Evolutionary conservation across 2,888 invertebrate genomes (phyloP).

Genomic region (Sthenelais limicola): DNA sequence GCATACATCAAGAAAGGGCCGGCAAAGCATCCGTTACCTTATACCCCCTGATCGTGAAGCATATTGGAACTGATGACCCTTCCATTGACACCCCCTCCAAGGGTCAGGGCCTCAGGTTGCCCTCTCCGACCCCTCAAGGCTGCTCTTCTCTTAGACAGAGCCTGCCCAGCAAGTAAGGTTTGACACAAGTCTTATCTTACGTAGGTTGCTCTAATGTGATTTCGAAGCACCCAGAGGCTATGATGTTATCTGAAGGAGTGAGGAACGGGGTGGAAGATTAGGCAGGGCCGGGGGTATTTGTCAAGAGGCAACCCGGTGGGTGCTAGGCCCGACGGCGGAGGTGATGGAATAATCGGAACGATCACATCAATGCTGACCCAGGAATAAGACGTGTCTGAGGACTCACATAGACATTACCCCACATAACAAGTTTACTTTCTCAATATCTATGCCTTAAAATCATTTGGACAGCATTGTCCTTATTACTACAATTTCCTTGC

Average conservation of each 20-base stretch:
- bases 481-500: no score
- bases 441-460: no score
- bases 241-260: constrained; percentile 31
- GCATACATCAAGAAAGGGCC: no score
- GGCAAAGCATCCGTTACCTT: no score
- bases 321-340: not conserved
- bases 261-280: constrained; percentile 18
- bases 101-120: not conserved
- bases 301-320: not conserved
- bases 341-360: constrained; percentile 2
- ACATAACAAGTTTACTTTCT: no score
- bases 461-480: no score
- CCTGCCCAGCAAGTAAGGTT: no score
- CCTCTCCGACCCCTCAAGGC: not conserved
- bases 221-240: constrained; percentile 1
- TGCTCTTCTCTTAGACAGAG: not conserved
- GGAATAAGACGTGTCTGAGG: no score
- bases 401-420: no score
- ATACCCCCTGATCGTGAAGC: no score
- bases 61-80: constrained; percentile 4
- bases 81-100: not conserved
- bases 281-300: constrained; percentile 15
- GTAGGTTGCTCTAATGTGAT: constrained; percentile 15
- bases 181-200: constrained; percentile 25
- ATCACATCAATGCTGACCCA: not conserved